Base-by-base conservation (phyloP, 2,797 vertebrate species). In the Pogoniulus pusillus region DNA sequence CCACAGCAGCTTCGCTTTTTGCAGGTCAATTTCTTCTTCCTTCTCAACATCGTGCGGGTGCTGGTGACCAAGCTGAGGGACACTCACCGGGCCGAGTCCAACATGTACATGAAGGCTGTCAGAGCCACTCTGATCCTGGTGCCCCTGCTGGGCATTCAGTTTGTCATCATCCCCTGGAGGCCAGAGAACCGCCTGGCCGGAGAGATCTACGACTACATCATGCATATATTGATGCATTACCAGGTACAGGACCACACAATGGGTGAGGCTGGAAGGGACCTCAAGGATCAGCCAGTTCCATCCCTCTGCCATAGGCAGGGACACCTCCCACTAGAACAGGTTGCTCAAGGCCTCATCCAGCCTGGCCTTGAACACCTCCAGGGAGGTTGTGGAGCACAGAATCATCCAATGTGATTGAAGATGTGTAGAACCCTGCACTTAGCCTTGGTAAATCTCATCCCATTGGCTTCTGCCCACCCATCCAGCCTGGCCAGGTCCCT, bases 101-200 rank as follows among this genome's bases (percentile, higher is more conserved):
- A 98, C 97, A 99, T 99, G 99, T 99, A 99, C 86, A 99, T 99
- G 99, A 99, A 99, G 97, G 99, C 99, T 6, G 99, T 99, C 89
- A 98, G 99, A 95, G 99, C 99, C 94, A 99, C 99, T 16, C 96
- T 99, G 89, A 98, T 99, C 94, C 98, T 99, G 45, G 98, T 99
- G 95, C 99, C 99, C 37, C 98, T 99, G 82, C 97, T 99, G 72
- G 99, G 99, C 77, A 98, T 99, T 91, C 99, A 99, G 94, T 99
- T 99, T 91, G 98, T 99, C 26, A 98, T 99, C 92, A 97, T 99
- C 73, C 99, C 99, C 89, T 99, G 99, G 99, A 98, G 98, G 94
- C 99, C 99, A 16, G 98, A 99, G 96, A 99, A 98, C 97, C 98
- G 98, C 27, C 94, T 99, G 70, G 98, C 98, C 39, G 99, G 99